These are phyloP conservation scores for Cygnus olor DNA, from an alignment of 2,797 vertebrate species.

Conservation along the genomic window DNA sequence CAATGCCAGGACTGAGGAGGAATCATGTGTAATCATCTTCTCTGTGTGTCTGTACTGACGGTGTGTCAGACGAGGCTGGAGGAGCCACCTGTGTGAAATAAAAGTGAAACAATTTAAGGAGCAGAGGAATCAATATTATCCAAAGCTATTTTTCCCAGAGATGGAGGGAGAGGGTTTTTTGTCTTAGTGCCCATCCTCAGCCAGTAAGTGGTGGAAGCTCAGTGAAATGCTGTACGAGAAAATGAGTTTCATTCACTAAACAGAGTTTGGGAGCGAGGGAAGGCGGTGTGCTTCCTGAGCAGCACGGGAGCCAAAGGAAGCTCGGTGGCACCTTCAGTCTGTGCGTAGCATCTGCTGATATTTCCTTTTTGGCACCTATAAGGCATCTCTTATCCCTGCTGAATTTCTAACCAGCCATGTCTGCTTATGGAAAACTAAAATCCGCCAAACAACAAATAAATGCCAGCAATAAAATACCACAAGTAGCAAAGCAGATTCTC, in stretches of 20 bases:
- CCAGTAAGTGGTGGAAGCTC: not conserved
- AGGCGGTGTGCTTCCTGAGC: not conserved
- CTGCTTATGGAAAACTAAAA: not conserved
- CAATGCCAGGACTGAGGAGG: not conserved
- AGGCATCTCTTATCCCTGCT: not conserved
- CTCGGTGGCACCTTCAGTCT: slow-evolving; percentile 1
- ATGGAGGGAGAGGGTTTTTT: not conserved
- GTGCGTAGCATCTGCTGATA: not conserved
- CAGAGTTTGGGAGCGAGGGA: not conserved
- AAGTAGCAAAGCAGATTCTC: not conserved
- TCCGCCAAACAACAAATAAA: not conserved
- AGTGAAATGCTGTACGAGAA: not conserved
- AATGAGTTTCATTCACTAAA: not conserved
- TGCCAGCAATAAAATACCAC: not conserved
- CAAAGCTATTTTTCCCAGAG: not conserved
- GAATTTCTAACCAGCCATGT: not conserved
- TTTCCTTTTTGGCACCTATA: not conserved
- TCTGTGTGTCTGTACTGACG: not conserved
- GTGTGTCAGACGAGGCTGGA: not conserved
- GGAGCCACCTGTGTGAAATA: not conserved
- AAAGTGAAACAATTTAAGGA: not conserved
- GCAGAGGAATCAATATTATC: not conserved
- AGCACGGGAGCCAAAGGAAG: not conserved
- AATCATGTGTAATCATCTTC: not conserved
- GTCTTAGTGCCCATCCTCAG: not conserved